Conservation (phyloP, 2,113 vertebrate species). For the Platichthys flesus region DNA sequence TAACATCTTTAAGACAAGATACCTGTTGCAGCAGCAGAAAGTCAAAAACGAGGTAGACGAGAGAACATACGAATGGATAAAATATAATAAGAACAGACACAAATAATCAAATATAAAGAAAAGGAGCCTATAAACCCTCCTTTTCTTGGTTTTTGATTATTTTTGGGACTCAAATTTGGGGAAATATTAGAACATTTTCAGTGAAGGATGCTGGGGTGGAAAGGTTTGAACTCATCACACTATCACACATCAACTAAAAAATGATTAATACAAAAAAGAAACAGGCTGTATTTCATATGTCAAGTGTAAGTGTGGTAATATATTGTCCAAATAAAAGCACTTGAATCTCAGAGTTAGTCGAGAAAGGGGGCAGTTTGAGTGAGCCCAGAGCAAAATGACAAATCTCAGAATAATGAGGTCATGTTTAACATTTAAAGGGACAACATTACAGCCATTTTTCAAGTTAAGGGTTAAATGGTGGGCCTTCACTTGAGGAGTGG, state of each 20-base stretch:
- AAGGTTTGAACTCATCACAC: background rate
- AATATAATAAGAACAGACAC: too few species aligned
- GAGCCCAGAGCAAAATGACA: background rate
- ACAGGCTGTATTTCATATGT: background rate
- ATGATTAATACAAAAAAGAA: background rate
- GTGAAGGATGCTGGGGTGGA: background rate
- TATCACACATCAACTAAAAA: background rate
- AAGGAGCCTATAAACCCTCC: too few species aligned
- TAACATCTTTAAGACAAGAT: too few species aligned
- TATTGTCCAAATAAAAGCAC: slow-evolving; percentile 55
- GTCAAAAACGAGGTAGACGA: too few species aligned
- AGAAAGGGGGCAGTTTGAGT: background rate
- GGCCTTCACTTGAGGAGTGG: slow-evolving; percentile 12
- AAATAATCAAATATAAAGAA: too few species aligned
- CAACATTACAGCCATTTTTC: background rate
- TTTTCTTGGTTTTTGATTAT: too few species aligned
- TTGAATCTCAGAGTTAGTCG: background rate
- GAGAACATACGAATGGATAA: too few species aligned
- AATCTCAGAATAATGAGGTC: too few species aligned
- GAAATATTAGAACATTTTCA: background rate
- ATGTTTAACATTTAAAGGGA: background rate
- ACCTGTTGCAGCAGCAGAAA: too few species aligned
- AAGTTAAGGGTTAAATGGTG: background rate
- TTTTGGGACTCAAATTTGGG: too few species aligned
- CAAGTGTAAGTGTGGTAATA: slow-evolving; percentile 12